These are phyloP conservation scores for Probaryconus sp. DNA, from an alignment of 1,140 invertebrate genomes.

Conservation along the genomic window DNA sequence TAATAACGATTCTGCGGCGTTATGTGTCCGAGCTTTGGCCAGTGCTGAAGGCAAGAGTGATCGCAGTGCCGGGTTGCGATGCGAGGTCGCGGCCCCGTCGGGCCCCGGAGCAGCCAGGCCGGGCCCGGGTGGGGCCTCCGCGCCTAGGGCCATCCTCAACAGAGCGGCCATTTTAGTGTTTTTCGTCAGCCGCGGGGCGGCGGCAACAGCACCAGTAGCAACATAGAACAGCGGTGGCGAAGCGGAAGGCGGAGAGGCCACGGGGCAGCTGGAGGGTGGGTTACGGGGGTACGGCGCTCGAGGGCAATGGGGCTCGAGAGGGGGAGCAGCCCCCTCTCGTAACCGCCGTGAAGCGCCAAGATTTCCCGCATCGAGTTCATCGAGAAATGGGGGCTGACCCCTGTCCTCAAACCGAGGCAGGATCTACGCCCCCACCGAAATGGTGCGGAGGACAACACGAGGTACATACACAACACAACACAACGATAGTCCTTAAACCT, in stretches of 20 bases:
- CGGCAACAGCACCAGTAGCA: conserved; percentile 30
- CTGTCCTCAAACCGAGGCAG: conserved; percentile 95
- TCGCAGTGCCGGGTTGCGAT: conserved; percentile 14
- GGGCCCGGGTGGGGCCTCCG: conserved; percentile 33
- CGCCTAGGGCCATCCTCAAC: conserved; percentile 19
- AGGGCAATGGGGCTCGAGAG: conserved; percentile 77
- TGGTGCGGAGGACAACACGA: conserved; percentile 81
- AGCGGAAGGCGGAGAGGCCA: conserved; percentile 61
- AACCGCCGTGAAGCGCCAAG: conserved; percentile 83
- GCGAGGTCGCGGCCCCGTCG: conserved; percentile 13
- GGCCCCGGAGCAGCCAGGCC: conserved; percentile 16
- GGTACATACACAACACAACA: conserved; percentile 36
- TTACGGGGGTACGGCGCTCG: conserved; percentile 71
- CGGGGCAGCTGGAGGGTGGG: conserved; percentile 67
- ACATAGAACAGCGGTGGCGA: conserved; percentile 35
- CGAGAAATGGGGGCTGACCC: conserved; percentile 96
- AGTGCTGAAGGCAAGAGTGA: conserved; percentile 15
- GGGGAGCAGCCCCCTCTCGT: conserved; percentile 78
- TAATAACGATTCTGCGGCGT: conserved; percentile 52
- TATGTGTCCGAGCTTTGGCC: conserved; percentile 30
- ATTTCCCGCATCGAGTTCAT: conserved; percentile 97
- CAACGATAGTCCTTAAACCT: no score
- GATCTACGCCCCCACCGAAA: conserved; percentile 86
- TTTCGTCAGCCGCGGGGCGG: conserved; percentile 48
- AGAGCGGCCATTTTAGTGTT: conserved; percentile 65